phyloP scores from a whole-genome alignment of 2,797 vertebrate genomes.

The Gobionotothen gibberifrons region DNA sequence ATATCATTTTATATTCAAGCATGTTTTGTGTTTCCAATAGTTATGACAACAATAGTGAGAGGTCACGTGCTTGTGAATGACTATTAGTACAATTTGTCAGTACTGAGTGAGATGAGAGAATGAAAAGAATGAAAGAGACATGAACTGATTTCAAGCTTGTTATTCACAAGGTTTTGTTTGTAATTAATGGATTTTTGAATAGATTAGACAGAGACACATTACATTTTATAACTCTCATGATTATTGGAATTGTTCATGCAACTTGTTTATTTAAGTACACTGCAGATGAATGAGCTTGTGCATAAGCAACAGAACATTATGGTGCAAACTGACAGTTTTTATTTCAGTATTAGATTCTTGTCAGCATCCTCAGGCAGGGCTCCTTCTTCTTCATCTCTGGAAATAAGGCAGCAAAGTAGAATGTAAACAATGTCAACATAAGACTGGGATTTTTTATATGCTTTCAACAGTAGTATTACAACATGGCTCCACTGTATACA shows the following conservation, averaged over 20 bases:
- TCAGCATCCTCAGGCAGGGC: conserved; percentile 73
- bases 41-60: conserved; percentile 23
- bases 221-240: conserved; percentile 43
- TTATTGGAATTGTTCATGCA: conserved; percentile 59
- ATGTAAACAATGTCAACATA: conserved; percentile 59
- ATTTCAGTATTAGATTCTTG: conserved; percentile 72
- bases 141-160: conserved; percentile 69
- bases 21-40: conserved; percentile 7
- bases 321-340: conserved; percentile 42
- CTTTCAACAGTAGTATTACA: not conserved
- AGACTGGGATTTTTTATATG: not conserved
- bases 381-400: conserved; percentile 84
- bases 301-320: conserved; percentile 40
- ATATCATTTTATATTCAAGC: not conserved
- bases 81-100: conserved; percentile 57
- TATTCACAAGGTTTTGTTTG: conserved; percentile 59
- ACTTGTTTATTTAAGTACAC: conserved; percentile 62
- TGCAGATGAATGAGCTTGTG: conserved; percentile 51
- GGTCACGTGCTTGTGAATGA: conserved; percentile 60
- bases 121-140: conserved; percentile 66
- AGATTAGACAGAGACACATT: conserved; percentile 62
- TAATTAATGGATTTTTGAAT: conserved; percentile 51
- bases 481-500: not conserved
- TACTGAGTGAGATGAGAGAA: conserved; percentile 67
- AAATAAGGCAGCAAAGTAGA: conserved; percentile 82